Base-by-base conservation (phyloP, 1,140 invertebrate genomes). In the Heliconius himera region DNA sequence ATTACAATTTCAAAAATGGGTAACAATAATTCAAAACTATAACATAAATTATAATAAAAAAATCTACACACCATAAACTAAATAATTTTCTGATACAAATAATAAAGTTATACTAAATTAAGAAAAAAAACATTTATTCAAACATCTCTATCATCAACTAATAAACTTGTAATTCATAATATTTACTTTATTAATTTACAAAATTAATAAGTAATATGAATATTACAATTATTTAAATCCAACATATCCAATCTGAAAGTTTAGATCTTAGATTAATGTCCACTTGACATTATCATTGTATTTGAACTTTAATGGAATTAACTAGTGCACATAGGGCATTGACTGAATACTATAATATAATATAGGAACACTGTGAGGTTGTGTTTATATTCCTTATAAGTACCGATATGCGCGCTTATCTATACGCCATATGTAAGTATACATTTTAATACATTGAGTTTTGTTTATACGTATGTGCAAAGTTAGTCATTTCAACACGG, bases 301-400 rank as follows among this genome's bases (percentile, higher is more conserved):
- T 66, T 11, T 72, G 29, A 66, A 74, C n/a, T 54, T 51, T 79
- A 74, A 36, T 72, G 22, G 36, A 41, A 72, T 72, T 72, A 76
- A 56, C 9, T 76, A 71, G 26, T 76, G 33, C n/a, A 72, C 78
- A 70, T 77, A 84, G 83, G 83, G 78, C 83, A 84, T 84, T 84
- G 83, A 84, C 83, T 81, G 81, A 51, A 41, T 54, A 74, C 76
- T 78, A 54, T 74, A 79, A 46, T n/a, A 56, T 54, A 36, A 81
- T 77, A 73, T 73, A 80, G 38, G 60, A 78, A 51, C 38, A 71
- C 22, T 73, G 70, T 54, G 33, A 70, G 71, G 54, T 73, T 74
- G 72, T 74, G 38, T 78, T 78, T 74, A 78, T 78, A 72, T 74
- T 49, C 49, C 60, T 71, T 73, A 74, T 70, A 73, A 72, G 54